These are phyloP conservation scores for Operophtera brumata DNA, from an alignment of 2,888 invertebrate species.

Conservation along the genomic window DNA sequence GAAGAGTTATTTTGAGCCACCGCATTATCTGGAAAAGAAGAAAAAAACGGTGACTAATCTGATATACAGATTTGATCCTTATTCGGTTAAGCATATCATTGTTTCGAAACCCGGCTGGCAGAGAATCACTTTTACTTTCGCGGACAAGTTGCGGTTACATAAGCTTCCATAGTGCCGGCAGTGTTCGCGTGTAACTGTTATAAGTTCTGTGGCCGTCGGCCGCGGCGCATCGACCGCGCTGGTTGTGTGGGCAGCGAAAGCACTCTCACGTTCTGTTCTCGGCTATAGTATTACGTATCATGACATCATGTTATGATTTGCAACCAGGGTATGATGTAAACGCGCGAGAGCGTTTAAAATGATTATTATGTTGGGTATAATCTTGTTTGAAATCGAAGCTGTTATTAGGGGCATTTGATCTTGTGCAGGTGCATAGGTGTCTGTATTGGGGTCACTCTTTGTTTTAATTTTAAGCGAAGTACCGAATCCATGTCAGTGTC, in stretches of 20 bases:
- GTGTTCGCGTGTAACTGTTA: constrained; percentile 21
- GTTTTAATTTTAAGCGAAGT: constrained; percentile 68
- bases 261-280: constrained; percentile 57
- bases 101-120: constrained; percentile 69
- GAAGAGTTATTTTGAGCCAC: constrained; percentile 62
- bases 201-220: constrained; percentile 47
- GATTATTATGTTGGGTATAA: not conserved
- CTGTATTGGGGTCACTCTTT: constrained; percentile 53
- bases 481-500: constrained; percentile 71
- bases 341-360: constrained; percentile 1
- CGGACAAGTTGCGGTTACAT: constrained; percentile 65
- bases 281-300: constrained; percentile 36
- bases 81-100: constrained; percentile 59
- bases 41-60: constrained; percentile 14
- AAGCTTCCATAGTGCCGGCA: constrained; percentile 68
- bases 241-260: constrained; percentile 63
- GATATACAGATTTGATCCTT: constrained; percentile 51
- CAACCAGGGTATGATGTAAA: constrained; percentile 21
- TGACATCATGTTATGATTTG: constrained; percentile 28
- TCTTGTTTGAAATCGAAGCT: not conserved
- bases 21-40: constrained; percentile 68
- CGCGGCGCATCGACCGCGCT: constrained; percentile 38
- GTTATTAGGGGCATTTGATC: not conserved
- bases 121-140: constrained; percentile 79
- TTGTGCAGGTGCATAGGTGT: not conserved